Conservation (phyloP, 2,797 vertebrate genomes). For the Neomorphus geoffroyi region DNA sequence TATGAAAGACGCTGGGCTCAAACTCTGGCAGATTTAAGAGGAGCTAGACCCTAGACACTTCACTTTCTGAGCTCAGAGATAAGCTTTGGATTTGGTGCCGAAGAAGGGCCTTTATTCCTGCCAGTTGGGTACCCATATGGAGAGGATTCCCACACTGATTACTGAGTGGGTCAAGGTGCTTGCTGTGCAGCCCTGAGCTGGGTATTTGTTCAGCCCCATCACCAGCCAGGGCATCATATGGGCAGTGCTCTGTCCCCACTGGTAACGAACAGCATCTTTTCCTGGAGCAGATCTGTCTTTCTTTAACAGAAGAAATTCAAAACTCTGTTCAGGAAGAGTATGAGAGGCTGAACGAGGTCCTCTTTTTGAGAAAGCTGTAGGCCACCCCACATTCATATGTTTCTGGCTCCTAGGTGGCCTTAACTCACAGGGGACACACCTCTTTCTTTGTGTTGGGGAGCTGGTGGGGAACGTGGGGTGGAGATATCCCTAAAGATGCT, state of each 20-base stretch:
- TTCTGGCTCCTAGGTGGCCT: not conserved
- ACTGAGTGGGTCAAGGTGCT: not conserved
- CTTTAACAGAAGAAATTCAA: not conserved
- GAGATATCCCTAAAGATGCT: not conserved
- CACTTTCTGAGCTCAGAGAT: not conserved
- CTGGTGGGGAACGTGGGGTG: too few relatives aligned
- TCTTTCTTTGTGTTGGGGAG: not conserved
- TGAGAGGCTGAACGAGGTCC: not conserved
- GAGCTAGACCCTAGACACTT: not conserved
- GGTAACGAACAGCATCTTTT: not conserved
- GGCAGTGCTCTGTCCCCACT: not conserved
- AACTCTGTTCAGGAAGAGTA: not conserved
- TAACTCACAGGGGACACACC: not conserved
- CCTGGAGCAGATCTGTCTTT: not conserved
- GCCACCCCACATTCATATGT: rapidly evolving
- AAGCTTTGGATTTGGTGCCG: not conserved
- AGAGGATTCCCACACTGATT: not conserved
- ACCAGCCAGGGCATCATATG: not conserved
- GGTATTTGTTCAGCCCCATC: not conserved
- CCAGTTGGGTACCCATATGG: rapidly evolving
- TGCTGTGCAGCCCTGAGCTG: not conserved
- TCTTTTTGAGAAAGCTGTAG: not conserved
- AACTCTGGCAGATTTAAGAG: not conserved
- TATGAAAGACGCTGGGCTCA: not conserved
- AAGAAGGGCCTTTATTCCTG: not conserved